Base-by-base conservation (phyloP, 2,888 invertebrate species). In the Acleris laterana region DNA sequence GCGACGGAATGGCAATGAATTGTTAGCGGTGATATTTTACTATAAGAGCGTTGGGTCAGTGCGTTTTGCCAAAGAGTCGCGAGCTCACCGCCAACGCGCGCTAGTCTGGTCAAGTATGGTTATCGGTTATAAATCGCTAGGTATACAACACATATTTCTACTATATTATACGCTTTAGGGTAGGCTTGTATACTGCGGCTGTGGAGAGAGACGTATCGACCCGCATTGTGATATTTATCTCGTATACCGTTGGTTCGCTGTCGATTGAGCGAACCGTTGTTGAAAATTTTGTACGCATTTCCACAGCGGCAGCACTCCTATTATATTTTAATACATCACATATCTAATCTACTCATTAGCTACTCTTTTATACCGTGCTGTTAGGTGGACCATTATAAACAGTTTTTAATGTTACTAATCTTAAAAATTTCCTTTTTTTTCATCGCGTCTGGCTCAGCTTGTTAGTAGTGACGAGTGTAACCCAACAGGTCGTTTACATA, bases 301-400 rank as follows among this genome's bases (percentile, higher is more conserved):
- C 72, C 77, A 73, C 74, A 72, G 79, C 71, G 77, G 71, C 75
- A 77, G 78, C 70, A 69, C 64, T 57, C 76, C 70, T 77, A 72
- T 80, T 57, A 80, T 83, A 85, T 82, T 80, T 85, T 88, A 88
- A 89, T 81, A 88, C 88, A 87, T 89, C 89, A 92, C 92, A 92
- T 92, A 92, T 89, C 87, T 83, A 75, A 81, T 84, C 87, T 89
- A 89, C 84, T 89, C 87, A 86, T 87, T 90, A 80, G 89, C 88
- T 81, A 82, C 80, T 82, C 77, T 81, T 85, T 87, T 87, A 80
- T 88, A 90, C 86, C 80, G 84, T 83, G 87, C 85, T 62, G 88
- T 85, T 85, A 83, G 84, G 86, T 85, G 89, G 91, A 90, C 90
- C 90, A 91, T 80, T 73, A 46, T 68, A 63, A 64, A 68, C 61